Percentiles rank a stretch among this genome's conserved stretches.
phyloP scores from a whole-genome alignment of 2,888 invertebrate species.

The Callosobruchus maculatus region DNA sequence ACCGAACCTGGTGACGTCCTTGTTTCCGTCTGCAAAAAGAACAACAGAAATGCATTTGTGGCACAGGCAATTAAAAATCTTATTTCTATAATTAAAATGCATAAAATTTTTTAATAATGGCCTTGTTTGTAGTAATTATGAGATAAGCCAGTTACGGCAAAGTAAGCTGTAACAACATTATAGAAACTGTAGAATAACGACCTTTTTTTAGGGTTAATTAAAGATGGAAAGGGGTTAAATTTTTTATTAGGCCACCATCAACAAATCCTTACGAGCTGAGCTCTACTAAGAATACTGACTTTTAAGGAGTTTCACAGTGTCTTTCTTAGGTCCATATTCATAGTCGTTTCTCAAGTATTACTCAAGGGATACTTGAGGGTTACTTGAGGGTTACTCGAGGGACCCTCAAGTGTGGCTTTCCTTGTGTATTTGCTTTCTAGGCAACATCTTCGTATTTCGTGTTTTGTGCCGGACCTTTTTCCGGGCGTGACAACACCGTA shows the following conservation, averaged over 20 bases:
- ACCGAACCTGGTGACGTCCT: not conserved
- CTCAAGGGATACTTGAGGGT: no score
- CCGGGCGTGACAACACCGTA: no score
- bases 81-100: conserved; percentile 33
- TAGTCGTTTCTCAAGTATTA: no score
- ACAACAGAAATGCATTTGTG: conserved; percentile 20
- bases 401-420: no score
- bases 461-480: no score
- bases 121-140: conserved; percentile 28
- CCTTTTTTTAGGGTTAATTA: not conserved
- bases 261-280: not conserved
- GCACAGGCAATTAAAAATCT: conserved; percentile 31
- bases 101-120: conserved; percentile 33
- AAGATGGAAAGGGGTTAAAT: not conserved
- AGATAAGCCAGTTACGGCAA: conserved; percentile 16
- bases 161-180: not conserved
- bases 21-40: not conserved
- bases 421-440: no score
- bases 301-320: no score
- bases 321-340: no score
- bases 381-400: no score
- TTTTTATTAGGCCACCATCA: not conserved
- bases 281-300: no score
- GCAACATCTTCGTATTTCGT: no score
- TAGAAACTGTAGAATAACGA: not conserved